phyloP scores from a whole-genome alignment of 2,113 vertebrate species.

The Aphyosemion australe region DNA sequence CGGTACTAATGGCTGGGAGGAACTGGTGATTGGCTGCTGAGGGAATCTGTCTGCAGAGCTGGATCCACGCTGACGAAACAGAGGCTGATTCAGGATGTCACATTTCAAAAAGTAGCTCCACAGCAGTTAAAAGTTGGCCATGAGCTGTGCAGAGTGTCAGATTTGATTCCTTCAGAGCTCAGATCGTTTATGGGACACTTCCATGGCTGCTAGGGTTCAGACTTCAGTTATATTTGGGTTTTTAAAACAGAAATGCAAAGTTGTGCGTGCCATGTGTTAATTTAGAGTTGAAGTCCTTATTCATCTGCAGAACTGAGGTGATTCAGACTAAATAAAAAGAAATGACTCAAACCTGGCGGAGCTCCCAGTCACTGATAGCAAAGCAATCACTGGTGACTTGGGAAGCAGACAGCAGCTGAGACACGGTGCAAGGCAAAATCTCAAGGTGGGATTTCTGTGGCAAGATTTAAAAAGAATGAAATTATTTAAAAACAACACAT shows the following conservation, averaged over 20 bases:
- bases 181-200: no score
- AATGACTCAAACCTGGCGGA: conserved; percentile 80
- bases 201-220: no score
- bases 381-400: conserved; percentile 73
- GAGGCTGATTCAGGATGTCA: not conserved
- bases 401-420: conserved; percentile 84
- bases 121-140: no score
- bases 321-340: not conserved
- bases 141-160: no score
- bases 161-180: no score
- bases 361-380: conserved; percentile 76
- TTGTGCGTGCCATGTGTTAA: not conserved
- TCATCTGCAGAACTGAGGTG: no score
- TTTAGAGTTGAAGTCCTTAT: no score
- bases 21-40: no score
- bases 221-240: no score
- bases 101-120: not conserved
- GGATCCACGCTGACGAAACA: no score
- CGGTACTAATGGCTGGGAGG: no score
- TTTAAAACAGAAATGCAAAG: not conserved
- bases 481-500: no score
- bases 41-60: not conserved
- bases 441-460: conserved; percentile 48
- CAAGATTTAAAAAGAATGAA: not conserved
- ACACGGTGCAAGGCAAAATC: conserved; percentile 88